Base-by-base conservation (phyloP, 92 coral and sea anemone species). In the Zoanthus sociatus region DNA sequence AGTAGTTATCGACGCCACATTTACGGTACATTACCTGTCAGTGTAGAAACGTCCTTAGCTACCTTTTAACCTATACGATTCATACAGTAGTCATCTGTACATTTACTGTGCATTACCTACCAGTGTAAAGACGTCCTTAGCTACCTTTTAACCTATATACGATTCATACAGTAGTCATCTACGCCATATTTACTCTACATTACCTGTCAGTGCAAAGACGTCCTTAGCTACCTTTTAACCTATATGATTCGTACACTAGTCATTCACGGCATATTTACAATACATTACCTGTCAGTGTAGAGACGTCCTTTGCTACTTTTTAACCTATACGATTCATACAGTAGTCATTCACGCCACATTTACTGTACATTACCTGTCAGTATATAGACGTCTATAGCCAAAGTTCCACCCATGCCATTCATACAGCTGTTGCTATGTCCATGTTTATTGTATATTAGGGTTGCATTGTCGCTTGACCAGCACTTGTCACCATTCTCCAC, bases 401-500 rank as follows among this genome's bases (percentile, higher is more conserved):
- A 63, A 2, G 69, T 18, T 8, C 69, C 69, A 63, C 74, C 46
- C 0, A 30, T 4, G 7, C 84, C 84, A 12, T 47, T 66, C 30
- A 20, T 3, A 13, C 75, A 81, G 60, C 50, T 63, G 84, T 48
- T 17, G 58, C 73, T 67, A 3, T 1, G 55, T 18, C 84, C 84
- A 61, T 79, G 48, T 67, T 63, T 63, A n/a, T 15, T 79, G 73
- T 79, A 79, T 30, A 4, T 46, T 63, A 51, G n/a, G 46, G 84
- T 79, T 13, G 84, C 84, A 9, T 63, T 67, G 4, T 48, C 73
- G 53, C 84, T 63, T 6, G 84, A 64, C 84, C 73, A 79, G 42
- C 84, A 79, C 32, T 79, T 61, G 46, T 21, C 18, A 13, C 74
- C 73, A 42, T 79, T 79, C 56, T 46, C 73, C 14, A 67, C 9